These are phyloP conservation scores for Tachina grossa DNA, from an alignment of 2,888 invertebrate species.

Conservation along the genomic window DNA sequence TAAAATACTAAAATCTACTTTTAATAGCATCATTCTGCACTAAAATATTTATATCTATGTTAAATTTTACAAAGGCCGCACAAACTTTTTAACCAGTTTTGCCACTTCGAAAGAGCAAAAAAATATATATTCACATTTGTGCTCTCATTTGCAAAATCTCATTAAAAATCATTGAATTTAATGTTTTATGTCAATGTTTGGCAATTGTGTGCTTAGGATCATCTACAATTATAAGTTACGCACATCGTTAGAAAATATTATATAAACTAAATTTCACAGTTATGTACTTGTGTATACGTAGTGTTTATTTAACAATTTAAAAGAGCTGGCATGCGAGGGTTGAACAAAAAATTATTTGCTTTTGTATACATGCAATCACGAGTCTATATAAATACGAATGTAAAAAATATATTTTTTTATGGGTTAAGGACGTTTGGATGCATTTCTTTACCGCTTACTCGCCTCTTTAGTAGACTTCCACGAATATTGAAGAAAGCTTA, in stretches of 20 bases:
- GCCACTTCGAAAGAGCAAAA: not conserved
- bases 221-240: conserved; percentile 39
- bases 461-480: too few species aligned
- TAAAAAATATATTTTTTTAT: too few species aligned
- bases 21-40: not conserved
- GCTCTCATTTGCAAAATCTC: conserved; percentile 58
- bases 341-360: not conserved
- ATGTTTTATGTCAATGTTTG: conserved; percentile 60
- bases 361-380: too few species aligned
- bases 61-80: not conserved
- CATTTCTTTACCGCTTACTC: too few species aligned
- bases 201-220: conserved; percentile 30
- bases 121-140: not conserved
- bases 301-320: not conserved
- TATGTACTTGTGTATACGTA: not conserved
- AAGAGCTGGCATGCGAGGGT: conserved; percentile 1
- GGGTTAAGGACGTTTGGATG: too few species aligned
- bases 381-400: too few species aligned
- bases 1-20: not conserved
- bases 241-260: conserved; percentile 58
- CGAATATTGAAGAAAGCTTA: too few species aligned
- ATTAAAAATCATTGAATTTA: conserved; percentile 69
- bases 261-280: not conserved
- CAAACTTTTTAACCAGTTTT: not conserved
- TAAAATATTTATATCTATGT: not conserved